A percentile compares a stretch with the other conserved stretches of the same genome.
These are phyloP conservation scores for Amphimallon solstitiale DNA, from an alignment of 2,888 invertebrate species.

Conservation along the genomic window DNA sequence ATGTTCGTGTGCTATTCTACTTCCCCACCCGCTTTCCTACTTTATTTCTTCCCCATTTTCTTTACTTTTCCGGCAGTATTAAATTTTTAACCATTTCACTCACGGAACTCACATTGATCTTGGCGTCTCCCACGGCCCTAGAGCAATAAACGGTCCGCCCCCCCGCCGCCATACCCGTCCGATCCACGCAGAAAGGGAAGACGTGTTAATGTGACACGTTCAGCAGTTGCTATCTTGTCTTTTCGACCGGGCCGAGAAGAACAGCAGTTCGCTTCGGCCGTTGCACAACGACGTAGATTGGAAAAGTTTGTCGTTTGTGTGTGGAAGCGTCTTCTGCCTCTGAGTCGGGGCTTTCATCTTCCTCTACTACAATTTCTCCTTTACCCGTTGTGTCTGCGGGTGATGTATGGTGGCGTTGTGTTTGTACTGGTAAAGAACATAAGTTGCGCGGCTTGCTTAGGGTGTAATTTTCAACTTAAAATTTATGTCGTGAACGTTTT, in stretches of 20 bases:
- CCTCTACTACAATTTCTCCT: neutral
- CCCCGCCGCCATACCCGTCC: neutral
- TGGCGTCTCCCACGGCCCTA: constrained; percentile 43
- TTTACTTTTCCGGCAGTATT: constrained; percentile 48
- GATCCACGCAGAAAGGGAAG: constrained; percentile 28
- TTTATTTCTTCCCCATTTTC: constrained; percentile 28
- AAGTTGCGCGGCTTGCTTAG: constrained; percentile 29
- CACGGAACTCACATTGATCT: constrained; percentile 59
- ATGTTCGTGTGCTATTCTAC: constrained; percentile 1
- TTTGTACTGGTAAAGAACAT: constrained; percentile 29
- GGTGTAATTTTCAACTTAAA: constrained; percentile 32
- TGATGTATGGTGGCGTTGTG: constrained; percentile 26
- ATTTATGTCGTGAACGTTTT: constrained; percentile 31
- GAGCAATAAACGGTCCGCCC: constrained; percentile 48
- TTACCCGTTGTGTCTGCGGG: neutral
- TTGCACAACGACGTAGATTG: constrained; percentile 54
- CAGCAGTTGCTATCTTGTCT: constrained; percentile 56
- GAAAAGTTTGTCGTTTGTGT: constrained; percentile 54
- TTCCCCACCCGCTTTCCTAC: neutral
- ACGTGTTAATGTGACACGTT: constrained; percentile 63
- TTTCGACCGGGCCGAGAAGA: constrained; percentile 50
- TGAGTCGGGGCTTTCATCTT: neutral
- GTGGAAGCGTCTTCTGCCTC: neutral
- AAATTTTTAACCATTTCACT: constrained; percentile 59
- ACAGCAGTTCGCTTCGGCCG: constrained; percentile 15